Conservation (phyloP, 2,113 vertebrate genomes). For the Sardina pilchardus region DNA sequence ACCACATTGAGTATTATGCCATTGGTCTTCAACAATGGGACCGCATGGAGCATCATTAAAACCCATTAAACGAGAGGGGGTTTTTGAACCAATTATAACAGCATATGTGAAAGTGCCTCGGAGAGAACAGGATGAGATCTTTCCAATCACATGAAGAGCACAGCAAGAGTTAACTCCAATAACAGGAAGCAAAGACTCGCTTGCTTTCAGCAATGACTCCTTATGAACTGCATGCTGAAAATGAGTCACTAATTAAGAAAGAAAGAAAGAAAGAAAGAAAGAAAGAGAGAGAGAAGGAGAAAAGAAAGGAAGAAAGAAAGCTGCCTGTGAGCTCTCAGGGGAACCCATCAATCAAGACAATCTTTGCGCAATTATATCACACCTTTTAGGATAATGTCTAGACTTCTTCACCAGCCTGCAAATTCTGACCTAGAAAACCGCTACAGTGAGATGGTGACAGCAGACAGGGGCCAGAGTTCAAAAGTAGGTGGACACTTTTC, state of each 20-base stretch:
- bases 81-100: not conserved
- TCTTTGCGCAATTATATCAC: not conserved
- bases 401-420: not conserved
- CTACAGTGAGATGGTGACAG: not conserved
- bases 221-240: not conserved
- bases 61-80: not conserved
- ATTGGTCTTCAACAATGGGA: not conserved
- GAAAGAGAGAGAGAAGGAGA: not conserved
- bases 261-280: not conserved
- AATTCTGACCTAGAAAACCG: not conserved
- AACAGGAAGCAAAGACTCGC: not conserved
- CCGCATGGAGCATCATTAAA: not conserved
- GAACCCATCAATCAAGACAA: not conserved
- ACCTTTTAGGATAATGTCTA: slow-evolving; percentile 4
- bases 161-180: not conserved
- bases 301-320: not conserved
- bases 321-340: not conserved
- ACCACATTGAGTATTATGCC: not conserved
- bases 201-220: not conserved
- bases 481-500: slow-evolving; percentile 8
- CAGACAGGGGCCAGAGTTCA: slow-evolving; percentile 3
- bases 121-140: not conserved
- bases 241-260: not conserved
- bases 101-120: not conserved
- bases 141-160: not conserved